phyloP scores from a whole-genome alignment of 2,888 invertebrate species.

The Euproctis similis region DNA sequence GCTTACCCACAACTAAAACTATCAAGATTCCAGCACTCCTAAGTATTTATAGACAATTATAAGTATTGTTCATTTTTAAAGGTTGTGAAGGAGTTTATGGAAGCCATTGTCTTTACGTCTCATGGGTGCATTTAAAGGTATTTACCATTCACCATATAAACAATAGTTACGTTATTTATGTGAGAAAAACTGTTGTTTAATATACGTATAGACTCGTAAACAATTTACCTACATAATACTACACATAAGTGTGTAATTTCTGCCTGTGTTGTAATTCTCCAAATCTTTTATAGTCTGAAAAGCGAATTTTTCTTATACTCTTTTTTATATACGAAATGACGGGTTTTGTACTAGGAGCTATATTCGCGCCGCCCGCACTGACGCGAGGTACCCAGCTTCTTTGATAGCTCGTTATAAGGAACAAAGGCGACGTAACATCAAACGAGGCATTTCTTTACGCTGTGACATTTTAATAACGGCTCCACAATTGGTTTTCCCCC shows the following conservation, averaged over 20 bases:
- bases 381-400: constrained; percentile 28
- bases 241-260: no score
- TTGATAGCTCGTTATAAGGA: constrained; percentile 52
- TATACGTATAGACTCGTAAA: no score
- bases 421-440: constrained; percentile 57
- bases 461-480: constrained; percentile 49
- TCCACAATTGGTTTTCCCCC: constrained; percentile 40
- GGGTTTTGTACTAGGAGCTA: constrained; percentile 42
- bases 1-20: constrained; percentile 50
- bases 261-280: constrained; percentile 10
- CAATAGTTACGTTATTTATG: constrained; percentile 5
- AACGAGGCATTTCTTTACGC: constrained; percentile 49
- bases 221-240: constrained; percentile 1
- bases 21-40: constrained; percentile 47
- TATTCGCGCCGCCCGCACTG: constrained; percentile 31
- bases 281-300: constrained; percentile 13
- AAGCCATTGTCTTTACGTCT: constrained; percentile 26
- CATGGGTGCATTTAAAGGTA: no score
- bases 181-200: constrained; percentile 4
- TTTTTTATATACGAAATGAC: constrained; percentile 33
- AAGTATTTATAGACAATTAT: constrained; percentile 32
- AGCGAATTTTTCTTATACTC: constrained; percentile 30
- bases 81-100: constrained; percentile 26
- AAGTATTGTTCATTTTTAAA: constrained; percentile 40
- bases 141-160: constrained; percentile 10